phyloP scores from a whole-genome alignment of 2,797 vertebrate genomes.

The Sardinella longiceps region DNA sequence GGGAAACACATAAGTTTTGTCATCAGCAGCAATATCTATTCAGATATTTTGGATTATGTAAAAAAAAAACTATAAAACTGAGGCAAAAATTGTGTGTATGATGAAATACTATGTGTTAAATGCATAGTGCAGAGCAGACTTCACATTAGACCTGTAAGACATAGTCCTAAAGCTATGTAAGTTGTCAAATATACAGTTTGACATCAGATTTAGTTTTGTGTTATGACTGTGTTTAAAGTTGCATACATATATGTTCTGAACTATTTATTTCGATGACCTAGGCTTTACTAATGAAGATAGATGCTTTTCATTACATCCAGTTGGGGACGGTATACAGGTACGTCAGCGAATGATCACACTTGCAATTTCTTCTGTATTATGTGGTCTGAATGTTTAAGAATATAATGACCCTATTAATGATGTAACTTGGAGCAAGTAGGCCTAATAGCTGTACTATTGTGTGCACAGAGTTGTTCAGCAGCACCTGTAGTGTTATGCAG shows the following conservation, averaged over 20 bases:
- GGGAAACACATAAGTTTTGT: no score
- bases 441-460: not conserved
- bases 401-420: not conserved
- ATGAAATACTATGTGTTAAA: not conserved
- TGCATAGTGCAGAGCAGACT: not conserved
- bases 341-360: not conserved
- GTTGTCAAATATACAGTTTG: not conserved
- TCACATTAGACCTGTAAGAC: not conserved
- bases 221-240: no score
- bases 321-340: conserved; percentile 96
- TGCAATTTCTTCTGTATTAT: not conserved
- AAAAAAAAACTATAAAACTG: no score
- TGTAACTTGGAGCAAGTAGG: not conserved
- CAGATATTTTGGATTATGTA: no score
- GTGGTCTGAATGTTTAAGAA: not conserved
- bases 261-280: conserved; percentile 56
- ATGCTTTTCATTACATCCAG: conserved; percentile 99
- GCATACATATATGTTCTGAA: not conserved
- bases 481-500: not conserved
- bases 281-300: conserved; percentile 98
- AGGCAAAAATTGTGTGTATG: no score
- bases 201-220: no score
- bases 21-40: no score
- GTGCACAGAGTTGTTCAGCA: not conserved
- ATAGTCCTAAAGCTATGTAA: no score